Evolutionary conservation across 1,140 invertebrate genomes (phyloP).

Genomic region (Drosophila rhopaloa): DNA sequence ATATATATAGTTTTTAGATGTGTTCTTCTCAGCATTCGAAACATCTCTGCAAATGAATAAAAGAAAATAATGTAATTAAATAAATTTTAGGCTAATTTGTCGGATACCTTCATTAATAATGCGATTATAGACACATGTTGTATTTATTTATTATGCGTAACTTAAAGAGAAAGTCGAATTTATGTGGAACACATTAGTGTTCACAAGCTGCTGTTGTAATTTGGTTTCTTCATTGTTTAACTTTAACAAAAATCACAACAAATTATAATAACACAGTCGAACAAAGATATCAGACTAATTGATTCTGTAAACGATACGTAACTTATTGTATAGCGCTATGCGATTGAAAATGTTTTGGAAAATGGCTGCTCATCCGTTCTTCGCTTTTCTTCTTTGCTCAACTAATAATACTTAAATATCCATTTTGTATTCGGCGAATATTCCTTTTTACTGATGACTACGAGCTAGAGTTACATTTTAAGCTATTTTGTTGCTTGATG

Average conservation of each 20-base stretch:
- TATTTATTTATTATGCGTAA: conserved; percentile 52
- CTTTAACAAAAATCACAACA: conserved; percentile 68
- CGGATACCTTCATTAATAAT: conserved; percentile 5
- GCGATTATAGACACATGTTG: conserved; percentile 45
- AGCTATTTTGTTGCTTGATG: conserved; percentile 44
- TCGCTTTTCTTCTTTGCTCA: conserved; percentile 12
- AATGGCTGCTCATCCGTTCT: conserved; percentile 12
- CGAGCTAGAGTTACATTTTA: conserved; percentile 52
- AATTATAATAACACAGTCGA: conserved; percentile 73
- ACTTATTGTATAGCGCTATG: conserved; percentile 17
- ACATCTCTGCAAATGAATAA: no score
- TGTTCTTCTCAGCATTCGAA: no score
- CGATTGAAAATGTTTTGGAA: conserved; percentile 34
- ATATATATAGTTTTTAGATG: no score
- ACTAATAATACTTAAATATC: conserved; percentile 49
- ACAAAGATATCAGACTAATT: conserved; percentile 47
- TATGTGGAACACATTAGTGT: conserved; percentile 12
- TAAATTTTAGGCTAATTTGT: no score
- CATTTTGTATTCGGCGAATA: conserved; percentile 32
- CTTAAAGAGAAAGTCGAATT: conserved; percentile 21
- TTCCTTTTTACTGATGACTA: conserved; percentile 40
- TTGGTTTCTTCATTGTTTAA: conserved; percentile 32
- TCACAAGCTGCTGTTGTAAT: conserved; percentile 50
- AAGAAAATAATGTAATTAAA: no score
- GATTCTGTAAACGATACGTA: conserved; percentile 49